Evolutionary conservation across 1,140 invertebrate genomes (phyloP), one percentile per base, ranked within the genome.

Genomic region (Brevipalpus yothersi): DNA sequence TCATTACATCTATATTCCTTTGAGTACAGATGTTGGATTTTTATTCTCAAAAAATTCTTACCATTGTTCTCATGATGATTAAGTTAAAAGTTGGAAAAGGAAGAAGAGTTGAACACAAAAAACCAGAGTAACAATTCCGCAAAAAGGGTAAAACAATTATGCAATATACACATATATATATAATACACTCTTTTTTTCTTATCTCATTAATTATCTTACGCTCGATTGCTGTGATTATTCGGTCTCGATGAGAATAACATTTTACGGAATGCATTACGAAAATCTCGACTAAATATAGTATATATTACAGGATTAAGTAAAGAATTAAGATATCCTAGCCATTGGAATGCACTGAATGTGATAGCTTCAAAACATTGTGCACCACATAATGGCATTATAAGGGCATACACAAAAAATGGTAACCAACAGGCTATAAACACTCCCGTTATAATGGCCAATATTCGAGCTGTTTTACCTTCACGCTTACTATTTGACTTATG

Each of bases 341-440:
- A 90, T 5, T 86, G 76, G 70, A 86, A 85, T 66, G 86, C 80
- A 64, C 82, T 83, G 62, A 83, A 84, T 78, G 63, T 81, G 78
- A 71, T 80, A 82, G 66, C 86, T 80, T 62, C 79, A 72, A 69
- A 82, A 88, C 53, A 75, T 60, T 73, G 74, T 41, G 41, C 68
- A 21, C 43, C 39, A 68, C 86, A 90, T 45, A 92, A 77, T 1
- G 87, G 83, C 77, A 86, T 79, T 58, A 88, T 72, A 15, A 91
- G 72, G 0, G 87, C 88, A 88, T 81, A 23, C 10, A 91, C 80
- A 72, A 93, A 92, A 72, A 93, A 93, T 4, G 89, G 89, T 58
- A 91, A 75, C 89, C 89, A 93, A 69, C 88, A 92, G 60, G 88
- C 78, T 19, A 92, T 84, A 70, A 92, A 92, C 9, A 86, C 86